phyloP scores from a whole-genome alignment of 1,140 invertebrate species.

The Drosophila funebris region DNA sequence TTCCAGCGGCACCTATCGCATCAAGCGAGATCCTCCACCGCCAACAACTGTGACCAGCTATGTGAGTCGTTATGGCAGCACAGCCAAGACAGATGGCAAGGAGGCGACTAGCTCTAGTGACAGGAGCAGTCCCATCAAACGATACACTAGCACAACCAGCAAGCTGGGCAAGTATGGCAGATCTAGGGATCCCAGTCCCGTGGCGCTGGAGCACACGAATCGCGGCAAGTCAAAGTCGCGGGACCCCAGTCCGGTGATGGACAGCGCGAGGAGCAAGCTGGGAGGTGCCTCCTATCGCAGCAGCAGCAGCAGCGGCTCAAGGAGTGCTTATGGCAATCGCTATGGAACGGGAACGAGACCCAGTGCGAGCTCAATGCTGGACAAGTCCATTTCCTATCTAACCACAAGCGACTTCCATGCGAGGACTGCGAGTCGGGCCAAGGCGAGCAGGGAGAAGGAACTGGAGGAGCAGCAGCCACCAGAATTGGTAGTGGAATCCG shows the following conservation, averaged over 20 bases:
- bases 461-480: constrained; percentile 31
- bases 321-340: constrained; percentile 61
- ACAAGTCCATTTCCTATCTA: constrained; percentile 73
- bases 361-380: constrained; percentile 37
- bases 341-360: constrained; percentile 34
- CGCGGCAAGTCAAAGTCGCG: constrained; percentile 58
- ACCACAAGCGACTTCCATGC: constrained; percentile 79
- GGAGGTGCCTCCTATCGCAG: constrained; percentile 50
- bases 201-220: constrained; percentile 75
- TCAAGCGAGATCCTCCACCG: constrained; percentile 64
- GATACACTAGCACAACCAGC: constrained; percentile 61
- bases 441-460: constrained; percentile 66
- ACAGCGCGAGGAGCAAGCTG: constrained; percentile 53
- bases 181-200: constrained; percentile 79
- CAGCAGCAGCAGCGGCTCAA: constrained; percentile 16
- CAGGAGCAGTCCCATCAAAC: constrained; percentile 62
- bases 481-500: constrained; percentile 11
- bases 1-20: constrained; percentile 79
- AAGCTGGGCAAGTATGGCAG: constrained; percentile 71
- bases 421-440: constrained; percentile 68
- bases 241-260: constrained; percentile 71
- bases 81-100: constrained; percentile 55
- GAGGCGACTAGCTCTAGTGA: constrained; percentile 44
- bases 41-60: constrained; percentile 51
- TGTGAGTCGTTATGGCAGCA: constrained; percentile 65